A percentile compares a stretch with the other conserved stretches of the same genome.
These are phyloP conservation scores for Nesidiocoris tenuis DNA, from an alignment of 2,888 invertebrate species.

Conservation along the genomic window DNA sequence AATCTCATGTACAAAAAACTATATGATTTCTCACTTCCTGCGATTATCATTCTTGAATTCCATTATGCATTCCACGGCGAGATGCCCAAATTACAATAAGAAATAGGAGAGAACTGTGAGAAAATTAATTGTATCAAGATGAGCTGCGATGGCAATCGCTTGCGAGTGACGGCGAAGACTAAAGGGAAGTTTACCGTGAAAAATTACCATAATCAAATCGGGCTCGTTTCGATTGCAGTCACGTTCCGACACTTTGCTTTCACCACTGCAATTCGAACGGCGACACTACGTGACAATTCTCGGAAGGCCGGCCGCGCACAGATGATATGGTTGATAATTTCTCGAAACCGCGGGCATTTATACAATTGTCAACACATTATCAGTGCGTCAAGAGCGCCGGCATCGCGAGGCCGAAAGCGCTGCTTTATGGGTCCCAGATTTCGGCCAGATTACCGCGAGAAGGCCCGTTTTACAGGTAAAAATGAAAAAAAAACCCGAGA, in stretches of 20 bases:
- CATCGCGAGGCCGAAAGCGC: background rate
- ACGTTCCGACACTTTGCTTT: conserved; percentile 11
- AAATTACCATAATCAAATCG: conserved; percentile 19
- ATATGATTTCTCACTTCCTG: background rate
- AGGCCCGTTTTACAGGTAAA: background rate
- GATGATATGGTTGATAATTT: conserved; percentile 17
- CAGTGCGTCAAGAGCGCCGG: conserved; percentile 3
- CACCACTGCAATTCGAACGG: conserved; percentile 7
- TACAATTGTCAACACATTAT: conserved; percentile 15
- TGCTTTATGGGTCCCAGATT: background rate
- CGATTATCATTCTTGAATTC: background rate
- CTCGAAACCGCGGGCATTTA: background rate
- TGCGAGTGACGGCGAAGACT: background rate
- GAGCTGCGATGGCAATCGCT: background rate
- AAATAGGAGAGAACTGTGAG: background rate
- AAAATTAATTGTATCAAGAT: background rate
- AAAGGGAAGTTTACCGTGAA: conserved; percentile 7
- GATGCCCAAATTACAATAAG: background rate
- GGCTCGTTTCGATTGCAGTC: conserved; percentile 19
- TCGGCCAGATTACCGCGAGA: background rate
- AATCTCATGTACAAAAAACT: too few species aligned
- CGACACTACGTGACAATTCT: conserved; percentile 9
- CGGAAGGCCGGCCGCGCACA: background rate
- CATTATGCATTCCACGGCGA: background rate
- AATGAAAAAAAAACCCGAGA: background rate